phyloP scores from a whole-genome alignment of 2,888 invertebrate species.

The Encarsia formosa region DNA sequence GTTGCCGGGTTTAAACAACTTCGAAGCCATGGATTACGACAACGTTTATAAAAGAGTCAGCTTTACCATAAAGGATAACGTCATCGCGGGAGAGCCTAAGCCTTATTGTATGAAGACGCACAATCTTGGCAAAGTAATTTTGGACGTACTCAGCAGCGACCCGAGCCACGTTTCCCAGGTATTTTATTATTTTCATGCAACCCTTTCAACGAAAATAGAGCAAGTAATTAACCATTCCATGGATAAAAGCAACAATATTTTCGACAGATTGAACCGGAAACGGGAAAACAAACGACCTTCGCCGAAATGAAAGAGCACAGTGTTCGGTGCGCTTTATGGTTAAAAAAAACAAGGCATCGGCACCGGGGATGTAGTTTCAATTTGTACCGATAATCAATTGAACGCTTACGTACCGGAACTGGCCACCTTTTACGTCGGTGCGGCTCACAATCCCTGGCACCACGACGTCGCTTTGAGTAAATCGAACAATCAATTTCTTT shows the following conservation, averaged over 20 bases:
- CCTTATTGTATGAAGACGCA: constrained; percentile 10
- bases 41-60: constrained; percentile 4
- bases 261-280: constrained; percentile 34
- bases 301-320: constrained; percentile 32
- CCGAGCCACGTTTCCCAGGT: constrained; percentile 15
- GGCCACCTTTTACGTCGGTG: constrained; percentile 35
- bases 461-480: constrained; percentile 34
- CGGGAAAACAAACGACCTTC: constrained; percentile 32
- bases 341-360: constrained; percentile 35
- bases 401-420: constrained; percentile 36
- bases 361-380: constrained; percentile 33
- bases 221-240: no score
- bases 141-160: constrained; percentile 8
- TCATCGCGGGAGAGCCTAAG: constrained; percentile 11
- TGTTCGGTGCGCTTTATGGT: constrained; percentile 41
- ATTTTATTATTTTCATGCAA: not conserved
- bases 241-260: not conserved
- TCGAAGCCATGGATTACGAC: constrained; percentile 12
- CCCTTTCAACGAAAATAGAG: no score
- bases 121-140: constrained; percentile 11
- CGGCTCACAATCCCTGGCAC: constrained; percentile 40
- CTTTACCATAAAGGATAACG: constrained; percentile 13
- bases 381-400: constrained; percentile 37
- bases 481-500: not conserved
- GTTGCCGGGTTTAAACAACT: no score